Evolutionary conservation across 2,113 vertebrate species (phyloP), one percentile per base, ranked within the genome.

Genomic region (Tamias sibiricus): DNA sequence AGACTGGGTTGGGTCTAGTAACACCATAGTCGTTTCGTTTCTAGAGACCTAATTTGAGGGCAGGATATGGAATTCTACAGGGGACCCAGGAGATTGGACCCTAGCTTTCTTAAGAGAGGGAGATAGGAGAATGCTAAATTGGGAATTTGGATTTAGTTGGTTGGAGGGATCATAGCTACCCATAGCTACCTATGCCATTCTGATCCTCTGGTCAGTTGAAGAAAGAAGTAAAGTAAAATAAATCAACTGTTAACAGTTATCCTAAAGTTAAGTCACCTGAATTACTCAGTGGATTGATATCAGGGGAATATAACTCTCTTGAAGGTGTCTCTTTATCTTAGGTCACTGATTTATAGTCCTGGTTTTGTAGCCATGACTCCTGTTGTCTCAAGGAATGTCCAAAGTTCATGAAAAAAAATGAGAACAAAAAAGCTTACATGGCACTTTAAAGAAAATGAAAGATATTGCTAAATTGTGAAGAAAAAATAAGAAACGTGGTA

Each of bases 161-260:
- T 24, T 75, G n/a, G 24, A 49, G 28, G 11, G n/a, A 69, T 14
- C n/a, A n/a, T n/a, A n/a, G n/a, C n/a, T n/a, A n/a, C n/a, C n/a
- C 47, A 16, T 71, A 35, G 5, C 79, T 82, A 75, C 22, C 16
- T 3, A 49, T 5, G 8, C 37, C 3, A 40, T 82, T 82, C n/a
- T 64, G 40, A 90, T 84, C 79, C 62, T 62, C 30, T 77, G 26
- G 17, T 42, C 54, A 49, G 20, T 54, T 86, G 74, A 66, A 75
- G 40, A 86, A 75, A 69, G 13, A n/a, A n/a, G n/a, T n/a, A n/a
- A 91, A 92, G 47, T 52, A 92, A 92, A 91, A 89, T 77, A 47
- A 89, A 35, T 84, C 37, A 76, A 79, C 52, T 35, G 59, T 68
- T 77, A 96, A 85, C 11, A 49, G 24, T 90, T 94, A 74, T 24